Evolutionary conservation across 1,140 invertebrate genomes (phyloP), one percentile per base, ranked within the genome.

Genomic region (Danaus plexippus): DNA sequence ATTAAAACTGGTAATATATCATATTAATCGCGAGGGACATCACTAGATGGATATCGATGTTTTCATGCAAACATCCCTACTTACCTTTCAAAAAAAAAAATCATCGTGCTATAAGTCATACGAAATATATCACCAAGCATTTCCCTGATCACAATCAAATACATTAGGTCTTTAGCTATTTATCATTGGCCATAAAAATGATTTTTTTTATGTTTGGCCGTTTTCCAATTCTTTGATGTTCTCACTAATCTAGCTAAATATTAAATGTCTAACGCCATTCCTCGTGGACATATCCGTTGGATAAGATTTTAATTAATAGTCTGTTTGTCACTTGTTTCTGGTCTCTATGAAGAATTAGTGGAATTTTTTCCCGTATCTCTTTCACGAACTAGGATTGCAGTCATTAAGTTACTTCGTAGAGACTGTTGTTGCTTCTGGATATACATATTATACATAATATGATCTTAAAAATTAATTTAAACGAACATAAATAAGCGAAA

Each of bases 141-240:
- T 49, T 32, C 22, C 22, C 22, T 44, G 54, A 55, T 55, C 32
- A n/a, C 41, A 10, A 55, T 47, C 47, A 40, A 9, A 47, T 12
- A 52, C 48, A 54, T 59, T 52, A 52, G 47, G 22, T 54, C 18
- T 49, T 53, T 44, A n/a, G 45, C 18, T 11, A 54, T 54, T 32
- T 53, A 49, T 55, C 46, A 59, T 52, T 32, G 22, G n/a, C n/a
- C 15, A 48, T 55, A 47, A 47, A 41, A 15, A 32, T 41, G 32
- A 6, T 48, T 49, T 51, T 51, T 9, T 51, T 18, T 2, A 41
- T 8, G 6, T 10, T 62, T 71, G 69, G 69, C 69, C 11, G 8
- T 8, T 9, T 6, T 56, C 69, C 69, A 71, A 49, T 8, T 13
- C 57, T 71, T 71, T 71, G 69, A 71, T 69, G 64, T 71, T 44